Conservation (phyloP, 2,888 invertebrate species). For the Syrphus vitripennis region DNA sequence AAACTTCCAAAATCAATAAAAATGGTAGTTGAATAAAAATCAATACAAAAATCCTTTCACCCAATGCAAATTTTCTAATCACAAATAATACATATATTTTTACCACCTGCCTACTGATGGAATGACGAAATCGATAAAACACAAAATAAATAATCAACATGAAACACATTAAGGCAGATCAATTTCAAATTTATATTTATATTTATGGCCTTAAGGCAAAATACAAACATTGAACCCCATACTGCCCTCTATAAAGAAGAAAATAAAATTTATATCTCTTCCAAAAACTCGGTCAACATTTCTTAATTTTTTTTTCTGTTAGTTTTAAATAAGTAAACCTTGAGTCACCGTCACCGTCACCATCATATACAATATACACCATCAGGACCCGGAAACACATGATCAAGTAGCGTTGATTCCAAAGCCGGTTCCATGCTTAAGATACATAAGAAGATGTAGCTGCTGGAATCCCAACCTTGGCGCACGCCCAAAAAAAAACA, state of each 20-base stretch:
- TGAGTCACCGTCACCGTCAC: slow-evolving; percentile 9
- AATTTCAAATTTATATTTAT: slow-evolving; percentile 48
- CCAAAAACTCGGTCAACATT: slow-evolving; percentile 12
- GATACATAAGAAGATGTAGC: background rate
- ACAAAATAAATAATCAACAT: slow-evolving; percentile 11
- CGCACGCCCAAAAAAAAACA: slow-evolving; percentile 4
- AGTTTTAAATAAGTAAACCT: background rate
- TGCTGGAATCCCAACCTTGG: slow-evolving; percentile 6
- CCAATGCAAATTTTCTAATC: background rate
- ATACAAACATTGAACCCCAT: background rate
- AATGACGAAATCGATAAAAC: background rate
- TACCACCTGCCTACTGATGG: background rate
- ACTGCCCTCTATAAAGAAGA: background rate
- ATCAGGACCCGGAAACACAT: slow-evolving; percentile 19
- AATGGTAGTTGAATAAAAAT: no score
- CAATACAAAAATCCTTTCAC: background rate
- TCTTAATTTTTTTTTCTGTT: background rate
- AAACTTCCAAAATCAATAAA: background rate
- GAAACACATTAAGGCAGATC: slow-evolving; percentile 48
- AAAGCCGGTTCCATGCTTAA: slow-evolving; percentile 5
- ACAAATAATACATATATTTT: background rate
- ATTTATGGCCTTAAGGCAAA: slow-evolving; percentile 14
- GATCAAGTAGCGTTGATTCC: background rate
- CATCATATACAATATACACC: background rate
- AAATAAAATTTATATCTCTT: background rate